phyloP scores from a whole-genome alignment of 1,140 invertebrate species.

The Penaeus chinensis region DNA sequence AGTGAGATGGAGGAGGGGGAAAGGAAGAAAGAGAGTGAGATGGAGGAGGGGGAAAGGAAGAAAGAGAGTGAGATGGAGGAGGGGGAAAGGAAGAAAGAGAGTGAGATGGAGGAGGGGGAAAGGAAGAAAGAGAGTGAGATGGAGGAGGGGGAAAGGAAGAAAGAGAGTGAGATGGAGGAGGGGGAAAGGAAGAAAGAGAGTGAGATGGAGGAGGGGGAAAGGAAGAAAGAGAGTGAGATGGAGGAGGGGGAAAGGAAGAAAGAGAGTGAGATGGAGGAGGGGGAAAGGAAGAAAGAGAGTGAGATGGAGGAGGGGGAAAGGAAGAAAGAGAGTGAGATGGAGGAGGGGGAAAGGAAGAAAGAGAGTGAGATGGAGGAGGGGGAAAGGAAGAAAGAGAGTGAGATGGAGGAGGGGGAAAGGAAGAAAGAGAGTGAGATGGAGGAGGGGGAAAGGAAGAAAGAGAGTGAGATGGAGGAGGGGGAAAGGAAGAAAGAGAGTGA shows the following conservation, averaged over 20 bases:
- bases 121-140: not conserved
- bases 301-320: not conserved
- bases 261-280: not conserved
- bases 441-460: not conserved
- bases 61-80: not conserved
- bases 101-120: not conserved
- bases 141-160: not conserved
- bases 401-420: not conserved
- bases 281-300: not conserved
- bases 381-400: not conserved
- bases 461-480: not conserved
- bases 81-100: not conserved
- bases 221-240: not conserved
- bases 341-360: not conserved
- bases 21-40: not conserved
- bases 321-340: not conserved
- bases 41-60: not conserved
- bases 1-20: not conserved
- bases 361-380: not conserved
- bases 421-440: not conserved
- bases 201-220: not conserved
- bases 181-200: not conserved
- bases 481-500: not conserved
- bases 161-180: not conserved
- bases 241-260: not conserved